Percentiles rank a stretch among this genome's conserved stretches.
These are phyloP conservation scores for Serripes groenlandicus DNA, from an alignment of 2,888 invertebrate species.

Conservation along the genomic window DNA sequence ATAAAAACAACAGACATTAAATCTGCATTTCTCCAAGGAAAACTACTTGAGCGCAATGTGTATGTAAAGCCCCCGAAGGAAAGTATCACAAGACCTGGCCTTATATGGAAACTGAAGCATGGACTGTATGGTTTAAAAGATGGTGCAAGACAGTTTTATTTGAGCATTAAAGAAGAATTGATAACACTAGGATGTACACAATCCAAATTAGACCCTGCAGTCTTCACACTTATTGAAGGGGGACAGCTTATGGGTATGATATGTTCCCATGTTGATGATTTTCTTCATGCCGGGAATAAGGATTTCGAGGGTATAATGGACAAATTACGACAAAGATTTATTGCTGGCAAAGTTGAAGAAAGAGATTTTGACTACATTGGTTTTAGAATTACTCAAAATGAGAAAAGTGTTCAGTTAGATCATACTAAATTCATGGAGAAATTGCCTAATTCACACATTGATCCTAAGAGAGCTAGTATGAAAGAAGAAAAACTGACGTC, in stretches of 20 bases:
- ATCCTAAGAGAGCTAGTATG: too few relatives aligned
- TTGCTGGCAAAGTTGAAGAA: conserved; percentile 62
- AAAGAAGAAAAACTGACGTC: too few relatives aligned
- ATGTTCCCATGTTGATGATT: too few relatives aligned
- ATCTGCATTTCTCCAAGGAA: conserved; percentile 52
- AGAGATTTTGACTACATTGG: conserved; percentile 57
- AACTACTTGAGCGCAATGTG: conserved; percentile 18
- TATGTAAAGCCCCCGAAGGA: conserved; percentile 35
- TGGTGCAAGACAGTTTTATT: conserved; percentile 49
- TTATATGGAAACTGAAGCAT: conserved; percentile 42
- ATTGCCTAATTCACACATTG: too few relatives aligned
- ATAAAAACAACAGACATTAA: conserved; percentile 48
- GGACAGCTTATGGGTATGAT: too few relatives aligned
- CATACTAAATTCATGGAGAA: conserved; percentile 25
- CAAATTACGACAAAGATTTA: conserved; percentile 46
- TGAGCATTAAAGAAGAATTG: conserved; percentile 52
- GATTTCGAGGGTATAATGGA: too few relatives aligned
- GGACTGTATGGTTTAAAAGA: conserved; percentile 55
- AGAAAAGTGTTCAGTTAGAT: conserved; percentile 27
- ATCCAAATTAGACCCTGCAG: conserved; percentile 57
- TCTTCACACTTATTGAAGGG: too few relatives aligned
- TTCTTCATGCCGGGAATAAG: conserved; percentile 65
- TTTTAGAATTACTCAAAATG: conserved; percentile 39
- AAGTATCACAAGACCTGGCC: neutral
- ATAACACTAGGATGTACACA: conserved; percentile 27